These are phyloP conservation scores for Psittacus erithacus DNA, from an alignment of 2,113 vertebrate genomes.

Conservation along the genomic window DNA sequence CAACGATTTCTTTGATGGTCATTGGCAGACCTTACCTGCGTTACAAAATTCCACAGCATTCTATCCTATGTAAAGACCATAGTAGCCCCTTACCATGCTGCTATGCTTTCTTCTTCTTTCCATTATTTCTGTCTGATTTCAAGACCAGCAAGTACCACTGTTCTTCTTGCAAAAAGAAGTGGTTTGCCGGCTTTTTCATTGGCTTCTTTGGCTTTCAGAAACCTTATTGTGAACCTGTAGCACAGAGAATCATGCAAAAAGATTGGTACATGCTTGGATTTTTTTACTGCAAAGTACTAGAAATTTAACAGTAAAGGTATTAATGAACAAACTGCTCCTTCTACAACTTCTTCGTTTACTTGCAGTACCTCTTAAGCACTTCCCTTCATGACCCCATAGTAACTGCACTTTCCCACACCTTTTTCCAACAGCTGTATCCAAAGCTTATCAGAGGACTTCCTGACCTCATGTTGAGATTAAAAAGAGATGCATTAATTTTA, in stretches of 20 bases:
- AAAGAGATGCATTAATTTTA: not conserved
- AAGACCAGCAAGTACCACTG: not conserved
- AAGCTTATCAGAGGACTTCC: not conserved
- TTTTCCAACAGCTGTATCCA: not conserved
- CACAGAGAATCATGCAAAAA: not conserved
- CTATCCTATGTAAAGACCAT: not conserved
- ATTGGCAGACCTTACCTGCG: not conserved
- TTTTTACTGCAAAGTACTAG: not conserved
- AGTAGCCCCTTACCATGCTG: not conserved
- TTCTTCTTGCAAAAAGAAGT: not conserved
- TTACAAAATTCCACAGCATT: not conserved
- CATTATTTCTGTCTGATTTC: not conserved
- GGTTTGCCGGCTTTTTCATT: not conserved
- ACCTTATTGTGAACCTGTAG: not conserved
- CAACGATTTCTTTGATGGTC: not conserved
- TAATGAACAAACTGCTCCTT: not conserved
- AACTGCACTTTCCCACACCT: not conserved
- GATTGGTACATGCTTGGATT: fast-evolving
- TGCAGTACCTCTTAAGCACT: not conserved
- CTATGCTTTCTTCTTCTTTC: not conserved
- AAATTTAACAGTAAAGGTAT: not conserved
- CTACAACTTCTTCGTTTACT: not conserved
- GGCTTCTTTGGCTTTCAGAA: not conserved
- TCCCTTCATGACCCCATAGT: not conserved
- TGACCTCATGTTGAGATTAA: not conserved